Conservation (phyloP, 2,113 vertebrate species). For the Chionomys nivalis region DNA sequence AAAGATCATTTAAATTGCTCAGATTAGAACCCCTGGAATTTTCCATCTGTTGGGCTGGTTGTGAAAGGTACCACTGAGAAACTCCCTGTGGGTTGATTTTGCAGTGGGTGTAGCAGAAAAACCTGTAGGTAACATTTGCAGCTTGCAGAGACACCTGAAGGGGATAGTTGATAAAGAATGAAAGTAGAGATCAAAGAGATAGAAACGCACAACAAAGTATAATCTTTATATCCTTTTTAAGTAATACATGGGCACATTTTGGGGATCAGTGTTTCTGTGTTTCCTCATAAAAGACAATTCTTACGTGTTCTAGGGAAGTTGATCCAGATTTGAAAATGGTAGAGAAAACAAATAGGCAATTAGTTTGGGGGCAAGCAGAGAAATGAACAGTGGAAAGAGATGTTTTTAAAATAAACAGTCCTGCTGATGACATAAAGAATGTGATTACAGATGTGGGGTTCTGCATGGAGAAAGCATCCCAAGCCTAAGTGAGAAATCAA, state of each 20-base stretch:
- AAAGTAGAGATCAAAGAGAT: conserved; percentile 82
- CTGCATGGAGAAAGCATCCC: neutral
- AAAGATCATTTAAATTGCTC: conserved; percentile 85
- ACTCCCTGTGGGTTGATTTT: conserved; percentile 80
- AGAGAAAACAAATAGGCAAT: conserved; percentile 69
- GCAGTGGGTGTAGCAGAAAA: conserved; percentile 83
- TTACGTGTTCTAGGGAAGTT: neutral
- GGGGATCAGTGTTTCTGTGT: neutral
- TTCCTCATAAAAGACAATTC: conserved; percentile 46
- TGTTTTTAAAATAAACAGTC: conserved; percentile 41
- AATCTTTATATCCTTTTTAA: conserved; percentile 75
- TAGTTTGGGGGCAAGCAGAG: conserved; percentile 22
- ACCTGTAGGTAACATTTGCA: conserved; percentile 78
- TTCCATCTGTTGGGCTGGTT: conserved; percentile 83
- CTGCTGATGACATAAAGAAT: conserved; percentile 4
- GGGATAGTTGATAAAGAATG: conserved; percentile 81
- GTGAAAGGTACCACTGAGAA: conserved; percentile 78
- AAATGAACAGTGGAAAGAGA: neutral
- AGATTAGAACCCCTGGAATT: conserved; percentile 85
- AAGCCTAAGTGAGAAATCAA: conserved; percentile 20
- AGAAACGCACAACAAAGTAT: conserved; percentile 76
- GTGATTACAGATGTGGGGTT: neutral
- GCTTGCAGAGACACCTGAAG: conserved; percentile 72
- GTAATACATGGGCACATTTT: conserved; percentile 43
- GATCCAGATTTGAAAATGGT: conserved; percentile 54